These are phyloP conservation scores for Meteorus sp. DNA, from an alignment of 1,140 invertebrate genomes.

Conservation along the genomic window DNA sequence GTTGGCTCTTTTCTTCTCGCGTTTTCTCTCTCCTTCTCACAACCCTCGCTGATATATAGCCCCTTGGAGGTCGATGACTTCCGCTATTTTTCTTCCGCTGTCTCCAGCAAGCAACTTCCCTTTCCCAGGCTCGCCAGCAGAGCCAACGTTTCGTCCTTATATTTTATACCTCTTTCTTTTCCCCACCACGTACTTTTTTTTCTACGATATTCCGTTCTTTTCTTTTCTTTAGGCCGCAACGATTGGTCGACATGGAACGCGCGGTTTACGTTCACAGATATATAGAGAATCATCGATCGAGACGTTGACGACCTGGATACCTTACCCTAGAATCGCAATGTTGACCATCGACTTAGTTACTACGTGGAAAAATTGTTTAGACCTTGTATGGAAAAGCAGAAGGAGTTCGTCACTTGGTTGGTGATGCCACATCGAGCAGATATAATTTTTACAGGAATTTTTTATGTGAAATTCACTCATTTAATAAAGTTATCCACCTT, in stretches of 20 bases:
- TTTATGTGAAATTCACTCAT: too few relatives aligned
- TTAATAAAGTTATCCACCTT: too few relatives aligned
- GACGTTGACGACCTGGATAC: not conserved
- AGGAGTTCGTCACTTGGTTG: too few relatives aligned
- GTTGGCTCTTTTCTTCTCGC: constrained; percentile 7
- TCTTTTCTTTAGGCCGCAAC: too few relatives aligned
- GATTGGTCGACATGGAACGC: too few relatives aligned
- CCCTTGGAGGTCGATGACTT: constrained; percentile 73
- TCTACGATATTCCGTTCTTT: too few relatives aligned
- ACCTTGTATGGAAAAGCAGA: too few relatives aligned
- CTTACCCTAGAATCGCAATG: constrained; percentile 3
- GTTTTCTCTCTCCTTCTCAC: constrained; percentile 33
- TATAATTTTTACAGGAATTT: too few relatives aligned
- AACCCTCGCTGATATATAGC: constrained; percentile 68
- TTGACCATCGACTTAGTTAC: constrained; percentile 12
- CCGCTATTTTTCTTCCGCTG: constrained; percentile 73
- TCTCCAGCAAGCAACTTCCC: constrained; percentile 60
- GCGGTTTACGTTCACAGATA: constrained; percentile 1
- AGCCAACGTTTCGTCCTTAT: constrained; percentile 26
- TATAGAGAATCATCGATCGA: constrained; percentile 19
- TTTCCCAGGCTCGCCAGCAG: constrained; percentile 31
- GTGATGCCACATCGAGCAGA: too few relatives aligned
- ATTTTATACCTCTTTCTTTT: constrained; percentile 7
- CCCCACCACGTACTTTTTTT: too few relatives aligned
- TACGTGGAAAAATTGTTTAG: too few relatives aligned